These are phyloP conservation scores for Lydus trimaculatus DNA, from an alignment of 2,888 invertebrate genomes.

Conservation along the genomic window DNA sequence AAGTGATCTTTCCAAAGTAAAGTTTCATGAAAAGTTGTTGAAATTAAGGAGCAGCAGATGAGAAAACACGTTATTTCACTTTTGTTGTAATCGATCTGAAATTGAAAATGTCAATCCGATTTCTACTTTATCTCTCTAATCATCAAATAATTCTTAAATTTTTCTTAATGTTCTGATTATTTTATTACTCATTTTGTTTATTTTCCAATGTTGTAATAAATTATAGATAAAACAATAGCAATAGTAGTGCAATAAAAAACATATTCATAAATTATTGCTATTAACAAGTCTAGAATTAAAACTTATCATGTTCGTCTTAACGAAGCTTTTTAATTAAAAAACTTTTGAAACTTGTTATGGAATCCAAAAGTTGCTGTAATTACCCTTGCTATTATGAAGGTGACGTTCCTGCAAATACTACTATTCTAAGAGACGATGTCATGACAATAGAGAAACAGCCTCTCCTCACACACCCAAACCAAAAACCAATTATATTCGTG, in stretches of 20 bases:
- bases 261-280: slow-evolving; percentile 11
- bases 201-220: too few relatives aligned
- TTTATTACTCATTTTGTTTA: background rate
- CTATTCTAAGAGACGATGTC: background rate
- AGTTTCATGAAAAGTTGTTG: slow-evolving; percentile 32
- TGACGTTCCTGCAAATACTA: slow-evolving; percentile 11
- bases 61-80: slow-evolving; percentile 34
- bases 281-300: slow-evolving; percentile 14
- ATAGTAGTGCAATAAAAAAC: background rate
- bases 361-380: slow-evolving; percentile 11
- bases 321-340: slow-evolving; percentile 17
- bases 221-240: too few relatives aligned
- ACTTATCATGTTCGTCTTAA: slow-evolving; percentile 13
- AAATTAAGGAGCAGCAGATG: slow-evolving; percentile 36
- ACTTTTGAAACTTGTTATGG: slow-evolving; percentile 15
- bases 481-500: slow-evolving; percentile 10
- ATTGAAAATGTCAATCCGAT: slow-evolving; percentile 33
- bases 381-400: slow-evolving; percentile 11
- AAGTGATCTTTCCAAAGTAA: slow-evolving; percentile 30
- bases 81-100: slow-evolving; percentile 34
- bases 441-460: slow-evolving; percentile 8
- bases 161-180: too few relatives aligned
- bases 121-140: background rate
- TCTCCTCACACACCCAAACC: background rate
- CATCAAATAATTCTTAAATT: too few relatives aligned